Conservation (phyloP, 1,140 invertebrate genomes). For the Trachymyrmex cornetzi region DNA sequence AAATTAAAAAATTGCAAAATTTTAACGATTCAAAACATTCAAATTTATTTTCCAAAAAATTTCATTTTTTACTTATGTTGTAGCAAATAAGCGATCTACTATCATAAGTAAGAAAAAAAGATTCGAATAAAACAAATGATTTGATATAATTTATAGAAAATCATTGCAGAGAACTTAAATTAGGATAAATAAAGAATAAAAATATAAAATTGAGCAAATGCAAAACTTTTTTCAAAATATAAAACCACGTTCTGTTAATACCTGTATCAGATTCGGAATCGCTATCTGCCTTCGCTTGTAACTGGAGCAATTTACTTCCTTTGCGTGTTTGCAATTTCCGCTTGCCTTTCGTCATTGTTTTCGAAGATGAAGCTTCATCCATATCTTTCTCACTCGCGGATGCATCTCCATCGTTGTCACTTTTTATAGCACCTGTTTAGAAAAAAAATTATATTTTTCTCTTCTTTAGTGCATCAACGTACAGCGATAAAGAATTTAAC, state of each 20-base stretch:
- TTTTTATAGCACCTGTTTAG: conserved; percentile 78
- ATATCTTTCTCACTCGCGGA: conserved; percentile 83
- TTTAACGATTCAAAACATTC: no score
- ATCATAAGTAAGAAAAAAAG: conserved; percentile 71
- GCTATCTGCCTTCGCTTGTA: conserved; percentile 81
- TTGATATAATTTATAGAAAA: conserved; percentile 28
- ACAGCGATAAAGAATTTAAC: conserved; percentile 43
- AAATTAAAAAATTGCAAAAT: no score
- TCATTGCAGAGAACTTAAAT: background rate
- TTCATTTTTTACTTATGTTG: no score
- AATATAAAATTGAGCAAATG: background rate
- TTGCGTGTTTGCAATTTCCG: conserved; percentile 85
- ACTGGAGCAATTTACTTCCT: conserved; percentile 84
- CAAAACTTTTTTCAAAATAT: background rate
- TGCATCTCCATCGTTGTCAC: conserved; percentile 83
- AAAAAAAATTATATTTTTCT: conserved; percentile 12
- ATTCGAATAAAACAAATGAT: conserved; percentile 7
- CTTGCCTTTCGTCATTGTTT: conserved; percentile 83
- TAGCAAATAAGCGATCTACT: conserved; percentile 40
- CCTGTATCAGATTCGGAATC: conserved; percentile 87
- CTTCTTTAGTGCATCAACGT: background rate
- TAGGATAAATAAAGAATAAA: background rate
- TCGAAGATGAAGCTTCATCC: conserved; percentile 74
- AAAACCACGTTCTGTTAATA: conserved; percentile 62
- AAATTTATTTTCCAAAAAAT: no score